A percentile compares a stretch with the other conserved stretches of the same genome.
These are phyloP conservation scores for Aphis gossypii DNA, from an alignment of 1,140 invertebrate genomes.

Conservation along the genomic window DNA sequence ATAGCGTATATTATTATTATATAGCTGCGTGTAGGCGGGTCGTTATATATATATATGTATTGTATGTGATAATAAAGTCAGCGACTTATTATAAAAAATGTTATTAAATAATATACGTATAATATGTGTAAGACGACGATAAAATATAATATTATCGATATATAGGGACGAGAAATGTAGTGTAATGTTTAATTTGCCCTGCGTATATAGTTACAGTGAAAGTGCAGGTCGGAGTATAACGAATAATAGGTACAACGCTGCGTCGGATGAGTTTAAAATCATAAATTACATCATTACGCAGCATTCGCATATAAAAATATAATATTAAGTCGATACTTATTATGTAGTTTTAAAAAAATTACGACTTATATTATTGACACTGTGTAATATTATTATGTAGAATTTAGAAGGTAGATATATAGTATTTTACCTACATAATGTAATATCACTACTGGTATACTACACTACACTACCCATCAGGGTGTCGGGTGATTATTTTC, in stretches of 20 bases:
- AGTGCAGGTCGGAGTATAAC: neutral
- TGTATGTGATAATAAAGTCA: neutral
- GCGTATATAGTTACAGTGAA: neutral
- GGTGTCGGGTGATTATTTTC: neutral
- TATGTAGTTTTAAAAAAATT: neutral
- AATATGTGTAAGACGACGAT: neutral
- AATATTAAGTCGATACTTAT: neutral
- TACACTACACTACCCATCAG: neutral
- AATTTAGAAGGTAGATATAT: neutral
- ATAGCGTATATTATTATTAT: neutral
- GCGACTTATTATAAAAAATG: neutral
- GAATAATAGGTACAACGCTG: neutral
- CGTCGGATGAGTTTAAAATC: constrained; percentile 6
- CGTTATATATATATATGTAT: neutral
- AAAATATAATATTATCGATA: neutral
- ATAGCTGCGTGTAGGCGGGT: neutral
- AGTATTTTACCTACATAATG: neutral
- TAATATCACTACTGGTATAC: neutral
- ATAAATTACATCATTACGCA: neutral
- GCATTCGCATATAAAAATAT: neutral
- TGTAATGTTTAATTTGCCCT: neutral
- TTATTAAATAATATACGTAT: neutral
- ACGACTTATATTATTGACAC: constrained; percentile 6
- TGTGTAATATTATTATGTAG: neutral
- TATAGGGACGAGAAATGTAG: neutral